Conservation (phyloP, 1,140 invertebrate species). For the Macrocentrus cingulum region DNA sequence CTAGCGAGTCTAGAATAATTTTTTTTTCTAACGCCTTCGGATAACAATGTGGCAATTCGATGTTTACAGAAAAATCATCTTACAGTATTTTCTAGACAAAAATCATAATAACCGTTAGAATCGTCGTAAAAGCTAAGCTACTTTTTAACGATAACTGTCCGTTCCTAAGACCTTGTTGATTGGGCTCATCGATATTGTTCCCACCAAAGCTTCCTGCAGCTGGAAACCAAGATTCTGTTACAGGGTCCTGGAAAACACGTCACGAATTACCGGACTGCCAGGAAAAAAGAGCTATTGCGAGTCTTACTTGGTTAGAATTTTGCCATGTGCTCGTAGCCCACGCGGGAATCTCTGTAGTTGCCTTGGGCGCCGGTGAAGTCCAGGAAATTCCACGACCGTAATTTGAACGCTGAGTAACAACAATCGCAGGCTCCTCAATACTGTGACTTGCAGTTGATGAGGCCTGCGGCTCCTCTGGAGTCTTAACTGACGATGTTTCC, state of each 20-base stretch:
- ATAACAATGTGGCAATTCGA: no score
- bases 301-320: conserved; percentile 33
- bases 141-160: conserved; percentile 22
- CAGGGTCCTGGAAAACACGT: conserved; percentile 33
- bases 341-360: conserved; percentile 48
- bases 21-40: no score
- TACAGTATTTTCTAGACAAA: conserved; percentile 20
- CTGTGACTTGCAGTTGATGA: conserved; percentile 21
- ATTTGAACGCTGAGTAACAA: conserved; percentile 43
- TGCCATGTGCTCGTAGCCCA: conserved; percentile 52
- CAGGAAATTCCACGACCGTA: conserved; percentile 58
- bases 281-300: conserved; percentile 14
- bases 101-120: conserved; percentile 20
- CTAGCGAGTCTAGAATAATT: no score
- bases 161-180: conserved; percentile 61
- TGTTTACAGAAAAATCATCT: no score
- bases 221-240: conserved; percentile 58
- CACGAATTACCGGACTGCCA: conserved; percentile 4
- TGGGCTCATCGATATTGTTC: conserved; percentile 64
- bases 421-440: conserved; percentile 30
- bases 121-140: conserved; percentile 16
- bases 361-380: conserved; percentile 35
- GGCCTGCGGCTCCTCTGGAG: conserved; percentile 23
- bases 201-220: conserved; percentile 58
- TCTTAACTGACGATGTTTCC: conserved; percentile 31